Evolutionary conservation across 2,113 vertebrate species (phyloP).

Genomic region (Holacanthus passer): DNA sequence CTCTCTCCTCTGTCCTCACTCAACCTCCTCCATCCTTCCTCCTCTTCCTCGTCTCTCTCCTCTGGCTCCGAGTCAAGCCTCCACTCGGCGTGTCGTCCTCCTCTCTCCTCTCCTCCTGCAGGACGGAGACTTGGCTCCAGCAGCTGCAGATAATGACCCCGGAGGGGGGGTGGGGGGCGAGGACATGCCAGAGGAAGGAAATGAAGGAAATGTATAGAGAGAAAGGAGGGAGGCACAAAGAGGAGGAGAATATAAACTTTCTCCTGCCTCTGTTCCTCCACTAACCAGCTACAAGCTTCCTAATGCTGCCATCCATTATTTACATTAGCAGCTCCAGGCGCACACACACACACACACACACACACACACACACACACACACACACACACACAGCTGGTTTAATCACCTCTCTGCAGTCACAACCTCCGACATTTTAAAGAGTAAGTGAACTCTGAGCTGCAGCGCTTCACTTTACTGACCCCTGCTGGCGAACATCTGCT

Average conservation of each 20-base stretch:
- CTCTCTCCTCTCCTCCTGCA: conserved; percentile 45
- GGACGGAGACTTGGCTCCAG: conserved; percentile 59
- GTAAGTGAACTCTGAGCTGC: neutral
- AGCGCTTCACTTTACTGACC: neutral
- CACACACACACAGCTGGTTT: neutral
- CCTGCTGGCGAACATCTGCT: conserved; percentile 25
- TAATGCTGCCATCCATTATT: conserved; percentile 73
- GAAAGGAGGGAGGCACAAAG: neutral
- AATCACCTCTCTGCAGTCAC: conserved; percentile 43
- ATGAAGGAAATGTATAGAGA: conserved; percentile 12
- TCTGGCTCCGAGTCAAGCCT: conserved; percentile 50
- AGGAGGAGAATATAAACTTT: conserved; percentile 47
- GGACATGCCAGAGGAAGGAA: neutral
- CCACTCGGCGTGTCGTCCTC: conserved; percentile 36
- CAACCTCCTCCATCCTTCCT: conserved; percentile 13
- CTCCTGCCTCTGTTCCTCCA: conserved; percentile 18
- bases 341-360: conserved; percentile 31
- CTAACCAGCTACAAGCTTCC: conserved; percentile 46
- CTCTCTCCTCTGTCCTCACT: conserved; percentile 10
- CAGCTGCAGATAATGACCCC: conserved; percentile 55
- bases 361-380: conserved; percentile 36
- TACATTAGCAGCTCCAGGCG: conserved; percentile 35
- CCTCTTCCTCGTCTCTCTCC: conserved; percentile 2
- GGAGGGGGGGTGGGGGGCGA: conserved; percentile 24
- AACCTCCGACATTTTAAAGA: conserved; percentile 24